phyloP scores from a whole-genome alignment of 2,113 vertebrate genomes.

The Salvator merianae region DNA sequence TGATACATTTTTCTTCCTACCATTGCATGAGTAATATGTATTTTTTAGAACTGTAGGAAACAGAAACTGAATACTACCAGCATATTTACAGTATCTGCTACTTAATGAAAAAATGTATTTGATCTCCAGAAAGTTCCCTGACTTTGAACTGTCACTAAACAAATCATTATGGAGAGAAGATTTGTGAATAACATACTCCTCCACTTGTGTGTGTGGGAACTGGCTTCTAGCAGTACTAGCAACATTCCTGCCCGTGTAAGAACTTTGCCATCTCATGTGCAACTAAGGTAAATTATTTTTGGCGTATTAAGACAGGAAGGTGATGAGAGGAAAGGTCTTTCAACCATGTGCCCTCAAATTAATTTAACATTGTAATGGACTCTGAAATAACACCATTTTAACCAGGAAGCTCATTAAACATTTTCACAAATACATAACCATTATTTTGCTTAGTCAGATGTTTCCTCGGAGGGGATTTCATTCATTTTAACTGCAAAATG shows the following conservation, averaged over 20 bases:
- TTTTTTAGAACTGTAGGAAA: slow-evolving; percentile 56
- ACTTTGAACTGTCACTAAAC: slow-evolving; percentile 57
- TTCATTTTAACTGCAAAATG: slow-evolving; percentile 74
- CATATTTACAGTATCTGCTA: slow-evolving; percentile 52
- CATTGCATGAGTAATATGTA: slow-evolving; percentile 32
- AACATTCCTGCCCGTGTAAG: slow-evolving; percentile 35
- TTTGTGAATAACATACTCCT: slow-evolving; percentile 32
- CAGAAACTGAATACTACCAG: slow-evolving; percentile 46
- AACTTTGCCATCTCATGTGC: slow-evolving; percentile 37
- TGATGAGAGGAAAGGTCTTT: slow-evolving; percentile 23
- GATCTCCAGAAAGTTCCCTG: slow-evolving; percentile 50
- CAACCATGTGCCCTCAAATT: slow-evolving; percentile 50
- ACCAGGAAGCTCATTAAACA: slow-evolving; percentile 72
- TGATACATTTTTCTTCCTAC: slow-evolving; percentile 37
- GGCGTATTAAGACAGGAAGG: slow-evolving; percentile 26
- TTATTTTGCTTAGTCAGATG: slow-evolving; percentile 77
- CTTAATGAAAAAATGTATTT: slow-evolving; percentile 55
- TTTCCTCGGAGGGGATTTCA: slow-evolving; percentile 75
- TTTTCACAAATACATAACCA: slow-evolving; percentile 72
- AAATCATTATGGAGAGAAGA: slow-evolving; percentile 51
- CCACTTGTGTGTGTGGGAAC: slow-evolving; percentile 1
- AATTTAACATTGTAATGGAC: slow-evolving; percentile 69
- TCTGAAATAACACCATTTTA: slow-evolving; percentile 72
- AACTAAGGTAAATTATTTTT: slow-evolving; percentile 59
- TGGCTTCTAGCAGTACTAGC: slow-evolving; percentile 12